These are phyloP conservation scores for Loriculus beryllinus DNA, from an alignment of 2,797 vertebrate species.

Conservation along the genomic window DNA sequence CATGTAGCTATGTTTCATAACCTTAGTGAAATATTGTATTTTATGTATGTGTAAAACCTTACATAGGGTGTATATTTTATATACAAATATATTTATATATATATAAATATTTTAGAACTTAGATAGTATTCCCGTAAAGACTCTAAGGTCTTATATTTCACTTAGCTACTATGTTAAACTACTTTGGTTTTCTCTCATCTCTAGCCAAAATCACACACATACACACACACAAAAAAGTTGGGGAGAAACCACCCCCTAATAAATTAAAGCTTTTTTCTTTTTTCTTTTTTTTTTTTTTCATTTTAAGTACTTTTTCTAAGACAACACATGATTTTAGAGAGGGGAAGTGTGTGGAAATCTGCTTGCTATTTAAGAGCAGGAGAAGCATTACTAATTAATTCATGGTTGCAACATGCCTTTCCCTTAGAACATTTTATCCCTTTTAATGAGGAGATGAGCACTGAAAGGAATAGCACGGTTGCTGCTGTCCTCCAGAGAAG, in stretches of 20 bases:
- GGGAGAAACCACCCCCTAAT: not conserved
- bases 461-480: not conserved
- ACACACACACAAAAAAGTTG: not conserved
- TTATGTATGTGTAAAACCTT: not conserved
- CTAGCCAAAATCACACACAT: not conserved
- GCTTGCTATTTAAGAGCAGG: not conserved
- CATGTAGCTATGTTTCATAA: not conserved
- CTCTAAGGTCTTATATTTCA: not conserved
- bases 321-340: rapidly evolving
- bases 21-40: not conserved
- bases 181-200: not conserved
- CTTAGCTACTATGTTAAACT: not conserved
- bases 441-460: not conserved
- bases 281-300: rapidly evolving
- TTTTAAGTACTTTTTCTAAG: not conserved
- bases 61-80: not conserved
- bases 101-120: not conserved
- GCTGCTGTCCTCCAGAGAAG: not conserved
- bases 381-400: not conserved
- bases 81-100: not conserved
- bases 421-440: not conserved
- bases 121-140: not conserved
- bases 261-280: not conserved
- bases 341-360: not conserved
- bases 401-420: not conserved